Evolutionary conservation across 1,140 invertebrate species (phyloP), one percentile per base, ranked within the genome.

Genomic region (Drosophila ironensis): DNA sequence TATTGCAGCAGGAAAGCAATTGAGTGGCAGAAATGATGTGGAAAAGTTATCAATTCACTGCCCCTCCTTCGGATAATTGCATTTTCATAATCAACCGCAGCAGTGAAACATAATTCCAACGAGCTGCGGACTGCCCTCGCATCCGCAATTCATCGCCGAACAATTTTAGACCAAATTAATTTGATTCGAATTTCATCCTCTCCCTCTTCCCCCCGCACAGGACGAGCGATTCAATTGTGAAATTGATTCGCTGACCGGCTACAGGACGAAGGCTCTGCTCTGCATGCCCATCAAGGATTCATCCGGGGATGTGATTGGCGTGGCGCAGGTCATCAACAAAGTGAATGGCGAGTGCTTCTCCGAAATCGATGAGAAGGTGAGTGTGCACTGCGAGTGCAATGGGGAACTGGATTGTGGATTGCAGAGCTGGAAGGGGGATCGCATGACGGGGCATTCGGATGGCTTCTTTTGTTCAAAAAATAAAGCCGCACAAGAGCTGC

Each of bases 241-340:
- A 89, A 96, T 99, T 77, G 98, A 99, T 90, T 94, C 94, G 22
- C 93, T 95, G 88, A 99, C 97, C 33, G 97, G 97, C 14, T 99
- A 98, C 91, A 95, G 94, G 88, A 99, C 98, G 19, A 93, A 95
- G 88, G 97, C 96, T 25, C 93, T 99, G 45, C 92, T 98, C 11
- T 98, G 97, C 89, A 97, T 98, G 97, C 97, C 98, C 14, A 98
- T 99, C 89, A 97, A 98, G 90, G 97, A 98, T 91, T 95, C 94
- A 80, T 94, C 94, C 69, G 97, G 97, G n/a, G 96, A 98, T 90
- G 97, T 98, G 48, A 95, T 98, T 56, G 98, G 97, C 0, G 97
- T 99, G 12, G 97, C 97, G 12, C 97, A 99, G 92, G 97, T 98
- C 56, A 98, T 99, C 90, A 99, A 98, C 91, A 98, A 98, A 92